phyloP scores from a whole-genome alignment of 2,797 vertebrate species.

The Macroramphosus scolopax region DNA sequence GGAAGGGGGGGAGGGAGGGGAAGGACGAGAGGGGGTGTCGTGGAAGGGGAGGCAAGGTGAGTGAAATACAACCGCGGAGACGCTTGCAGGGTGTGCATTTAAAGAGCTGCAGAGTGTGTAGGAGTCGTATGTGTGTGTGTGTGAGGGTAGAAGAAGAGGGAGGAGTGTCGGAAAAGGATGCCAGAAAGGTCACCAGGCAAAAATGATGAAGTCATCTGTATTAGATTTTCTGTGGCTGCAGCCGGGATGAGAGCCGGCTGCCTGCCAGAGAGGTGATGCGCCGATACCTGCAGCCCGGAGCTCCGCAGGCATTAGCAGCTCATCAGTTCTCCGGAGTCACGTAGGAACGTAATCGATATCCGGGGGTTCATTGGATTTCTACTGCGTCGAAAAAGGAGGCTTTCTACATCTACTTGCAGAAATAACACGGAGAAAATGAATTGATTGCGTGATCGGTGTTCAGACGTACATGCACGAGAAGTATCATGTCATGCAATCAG shows the following conservation, averaged over 20 bases:
- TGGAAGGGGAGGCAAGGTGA: slow-evolving; percentile 48
- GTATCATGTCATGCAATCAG: no score
- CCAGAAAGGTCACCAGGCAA: slow-evolving; percentile 75
- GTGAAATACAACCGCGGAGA: slow-evolving; percentile 38
- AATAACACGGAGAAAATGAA: not conserved
- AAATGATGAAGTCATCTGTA: slow-evolving; percentile 79
- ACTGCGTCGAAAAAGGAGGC: slow-evolving; percentile 1
- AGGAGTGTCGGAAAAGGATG: slow-evolving; percentile 42
- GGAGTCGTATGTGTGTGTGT: slow-evolving; percentile 11
- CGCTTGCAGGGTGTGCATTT: slow-evolving; percentile 30
- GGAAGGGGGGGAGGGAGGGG: slow-evolving; percentile 7
- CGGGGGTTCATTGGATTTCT: slow-evolving; percentile 12
- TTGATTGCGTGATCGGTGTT: no score
- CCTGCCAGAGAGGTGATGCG: slow-evolving; percentile 50
- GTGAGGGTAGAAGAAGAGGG: slow-evolving; percentile 13
- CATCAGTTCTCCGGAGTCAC: slow-evolving; percentile 42
- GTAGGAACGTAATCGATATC: slow-evolving; percentile 45
- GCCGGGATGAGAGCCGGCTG: slow-evolving; percentile 59
- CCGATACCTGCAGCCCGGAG: slow-evolving; percentile 40
- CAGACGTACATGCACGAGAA: no score
- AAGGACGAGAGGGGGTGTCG: slow-evolving; percentile 34
- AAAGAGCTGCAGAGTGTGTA: slow-evolving; percentile 46
- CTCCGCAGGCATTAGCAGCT: slow-evolving; percentile 48
- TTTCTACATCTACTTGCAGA: not conserved
- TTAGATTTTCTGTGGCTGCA: slow-evolving; percentile 69